Conservation (phyloP, 2,797 vertebrate genomes). For the Oceanodroma leucorhoa region DNA sequence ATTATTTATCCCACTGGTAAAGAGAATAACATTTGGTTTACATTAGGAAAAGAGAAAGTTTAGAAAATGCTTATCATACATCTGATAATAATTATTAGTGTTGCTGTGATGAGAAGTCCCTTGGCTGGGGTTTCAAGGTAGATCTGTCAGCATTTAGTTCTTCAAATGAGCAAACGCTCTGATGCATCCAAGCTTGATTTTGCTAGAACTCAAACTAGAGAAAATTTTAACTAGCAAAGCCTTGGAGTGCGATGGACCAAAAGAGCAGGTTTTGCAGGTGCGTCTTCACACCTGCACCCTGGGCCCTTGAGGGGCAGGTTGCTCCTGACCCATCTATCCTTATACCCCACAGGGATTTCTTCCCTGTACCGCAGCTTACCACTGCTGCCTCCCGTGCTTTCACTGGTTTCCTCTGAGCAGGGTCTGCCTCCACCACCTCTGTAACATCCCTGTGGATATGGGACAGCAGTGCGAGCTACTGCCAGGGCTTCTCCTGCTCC, state of each 20-base stretch:
- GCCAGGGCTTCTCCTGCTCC: fast-evolving
- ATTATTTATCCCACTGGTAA: neutral
- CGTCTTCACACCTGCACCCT: neutral
- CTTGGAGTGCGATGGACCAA: neutral
- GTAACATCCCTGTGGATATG: neutral
- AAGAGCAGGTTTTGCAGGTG: neutral
- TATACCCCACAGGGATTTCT: neutral
- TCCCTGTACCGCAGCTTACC: neutral
- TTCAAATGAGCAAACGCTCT: neutral
- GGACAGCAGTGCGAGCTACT: neutral
- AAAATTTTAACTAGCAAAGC: neutral
- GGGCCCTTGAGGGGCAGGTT: neutral
- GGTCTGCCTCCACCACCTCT: neutral
- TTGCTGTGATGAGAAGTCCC: neutral
- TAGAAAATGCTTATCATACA: neutral
- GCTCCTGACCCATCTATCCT: neutral
- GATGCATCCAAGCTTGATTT: neutral
- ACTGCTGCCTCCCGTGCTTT: neutral
- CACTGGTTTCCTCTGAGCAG: neutral
- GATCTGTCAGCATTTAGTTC: neutral
- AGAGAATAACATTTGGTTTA: neutral
- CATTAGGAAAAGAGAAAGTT: neutral
- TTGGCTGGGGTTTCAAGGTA: neutral
- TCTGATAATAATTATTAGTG: neutral
- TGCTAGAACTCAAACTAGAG: neutral